Conservation (phyloP, 1,140 invertebrate genomes). For the Tetragnatha versicolor region DNA sequence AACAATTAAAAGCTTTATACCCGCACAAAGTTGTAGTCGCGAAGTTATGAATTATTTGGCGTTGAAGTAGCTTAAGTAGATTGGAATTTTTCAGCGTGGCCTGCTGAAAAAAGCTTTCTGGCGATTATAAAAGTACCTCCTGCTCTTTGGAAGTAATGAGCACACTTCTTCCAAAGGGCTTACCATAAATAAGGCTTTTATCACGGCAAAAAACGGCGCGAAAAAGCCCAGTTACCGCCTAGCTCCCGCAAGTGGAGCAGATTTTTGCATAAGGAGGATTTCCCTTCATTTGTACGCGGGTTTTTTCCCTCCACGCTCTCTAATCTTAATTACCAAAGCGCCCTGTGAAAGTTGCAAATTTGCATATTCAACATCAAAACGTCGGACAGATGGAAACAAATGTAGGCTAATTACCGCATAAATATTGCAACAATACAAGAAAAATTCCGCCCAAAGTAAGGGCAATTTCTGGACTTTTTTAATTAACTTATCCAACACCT, state of each 20-base stretch:
- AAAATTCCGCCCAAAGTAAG: slow-evolving; percentile 41
- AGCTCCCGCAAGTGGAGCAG: slow-evolving; percentile 5
- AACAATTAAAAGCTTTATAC: too few relatives aligned
- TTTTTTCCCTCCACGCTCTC: slow-evolving; percentile 15
- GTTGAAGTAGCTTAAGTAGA: too few relatives aligned
- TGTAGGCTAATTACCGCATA: slow-evolving; percentile 52
- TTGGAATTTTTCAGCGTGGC: too few relatives aligned
- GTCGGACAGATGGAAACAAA: slow-evolving; percentile 38
- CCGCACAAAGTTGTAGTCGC: too few relatives aligned
- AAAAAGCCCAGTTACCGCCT: slow-evolving; percentile 21
- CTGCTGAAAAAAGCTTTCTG: slow-evolving; percentile 10
- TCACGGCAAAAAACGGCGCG: not conserved
- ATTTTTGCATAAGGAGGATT: slow-evolving; percentile 20
- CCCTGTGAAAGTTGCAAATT: slow-evolving; percentile 47
- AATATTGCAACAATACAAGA: slow-evolving; percentile 52
- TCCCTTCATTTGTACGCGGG: not conserved
- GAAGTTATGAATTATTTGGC: too few relatives aligned
- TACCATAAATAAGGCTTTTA: slow-evolving; percentile 40
- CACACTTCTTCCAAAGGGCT: slow-evolving; percentile 34
- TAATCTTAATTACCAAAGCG: slow-evolving; percentile 43
- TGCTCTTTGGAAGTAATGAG: slow-evolving; percentile 22
- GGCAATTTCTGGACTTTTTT: slow-evolving; percentile 45
- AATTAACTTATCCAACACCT: slow-evolving; percentile 49
- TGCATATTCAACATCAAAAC: slow-evolving; percentile 45
- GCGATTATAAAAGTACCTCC: slow-evolving; percentile 20